Conservation (phyloP, 2,797 vertebrate genomes). For the Eospalax fontanierii region DNA sequence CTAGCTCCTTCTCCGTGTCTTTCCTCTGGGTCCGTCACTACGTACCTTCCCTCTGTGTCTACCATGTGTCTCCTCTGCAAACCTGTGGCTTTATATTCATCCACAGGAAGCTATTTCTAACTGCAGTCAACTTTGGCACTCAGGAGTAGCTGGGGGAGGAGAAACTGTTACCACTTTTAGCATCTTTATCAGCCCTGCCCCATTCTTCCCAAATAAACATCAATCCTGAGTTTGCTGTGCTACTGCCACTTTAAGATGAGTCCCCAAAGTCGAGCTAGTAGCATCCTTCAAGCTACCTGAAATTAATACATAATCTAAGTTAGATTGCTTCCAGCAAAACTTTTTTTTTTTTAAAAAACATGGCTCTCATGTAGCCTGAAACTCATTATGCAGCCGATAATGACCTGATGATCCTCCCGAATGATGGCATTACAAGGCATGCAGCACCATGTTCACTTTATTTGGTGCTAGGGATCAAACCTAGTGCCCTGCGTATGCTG, state of each 20-base stretch:
- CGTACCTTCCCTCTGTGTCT: neutral
- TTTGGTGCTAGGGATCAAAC: neutral
- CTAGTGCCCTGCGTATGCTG: neutral
- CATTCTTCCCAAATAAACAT: neutral
- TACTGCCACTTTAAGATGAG: conserved; percentile 35
- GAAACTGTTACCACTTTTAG: neutral
- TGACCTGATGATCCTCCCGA: neutral
- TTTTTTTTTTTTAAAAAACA: neutral
- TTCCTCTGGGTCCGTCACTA: neutral
- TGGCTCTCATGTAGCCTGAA: neutral
- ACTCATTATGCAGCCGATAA: neutral
- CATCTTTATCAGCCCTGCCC: neutral
- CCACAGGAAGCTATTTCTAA: conserved; percentile 19
- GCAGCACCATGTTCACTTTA: neutral
- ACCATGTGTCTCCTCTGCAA: neutral
- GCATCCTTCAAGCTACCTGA: neutral
- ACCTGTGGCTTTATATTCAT: neutral
- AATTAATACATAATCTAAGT: neutral
- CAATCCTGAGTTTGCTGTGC: neutral
- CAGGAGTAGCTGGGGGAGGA: neutral
- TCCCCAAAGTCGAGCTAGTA: neutral
- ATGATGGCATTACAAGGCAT: neutral
- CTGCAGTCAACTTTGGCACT: neutral
- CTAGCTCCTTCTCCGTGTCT: neutral
- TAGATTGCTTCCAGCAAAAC: neutral